phyloP scores from a whole-genome alignment of 1,140 invertebrate species.

The Drosophila nasuta region DNA sequence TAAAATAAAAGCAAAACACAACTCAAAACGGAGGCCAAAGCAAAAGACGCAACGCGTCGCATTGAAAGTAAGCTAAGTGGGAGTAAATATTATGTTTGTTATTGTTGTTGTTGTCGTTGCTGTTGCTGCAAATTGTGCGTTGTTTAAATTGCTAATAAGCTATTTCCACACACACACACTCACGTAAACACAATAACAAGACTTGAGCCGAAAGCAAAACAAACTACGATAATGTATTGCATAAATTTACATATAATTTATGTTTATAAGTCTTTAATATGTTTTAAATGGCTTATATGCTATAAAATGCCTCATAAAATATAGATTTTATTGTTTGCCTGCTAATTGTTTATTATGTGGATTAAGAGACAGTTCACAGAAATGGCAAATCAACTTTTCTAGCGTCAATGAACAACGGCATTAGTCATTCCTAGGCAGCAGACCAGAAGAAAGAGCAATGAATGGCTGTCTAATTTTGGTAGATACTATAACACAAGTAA shows the following conservation, averaged over 20 bases:
- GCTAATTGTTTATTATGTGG: conserved; percentile 53
- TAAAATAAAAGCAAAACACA: not conserved
- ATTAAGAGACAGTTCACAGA: conserved; percentile 48
- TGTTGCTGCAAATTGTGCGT: conserved; percentile 61
- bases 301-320: conserved; percentile 20
- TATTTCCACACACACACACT: conserved; percentile 43
- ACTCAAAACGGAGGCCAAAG: conserved; percentile 28
- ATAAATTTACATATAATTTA: conserved; percentile 10
- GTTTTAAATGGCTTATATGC: conserved; percentile 1
- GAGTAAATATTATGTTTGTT: conserved; percentile 45
- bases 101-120: conserved; percentile 44
- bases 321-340: conserved; percentile 17
- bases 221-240: conserved; percentile 10
- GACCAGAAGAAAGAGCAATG: not conserved
- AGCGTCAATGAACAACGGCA: conserved; percentile 25
- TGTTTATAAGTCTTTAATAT: conserved; percentile 13
- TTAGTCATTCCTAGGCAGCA: conserved; percentile 43
- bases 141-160: conserved; percentile 67
- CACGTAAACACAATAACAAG: conserved; percentile 16
- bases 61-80: conserved; percentile 39
- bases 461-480: not conserved
- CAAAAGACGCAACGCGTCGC: conserved; percentile 8
- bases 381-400: conserved; percentile 20
- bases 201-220: conserved; percentile 26
- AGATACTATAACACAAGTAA: not conserved